Base-by-base conservation (phyloP, 2,113 vertebrate genomes). In the Thinocorus orbignyianus region DNA sequence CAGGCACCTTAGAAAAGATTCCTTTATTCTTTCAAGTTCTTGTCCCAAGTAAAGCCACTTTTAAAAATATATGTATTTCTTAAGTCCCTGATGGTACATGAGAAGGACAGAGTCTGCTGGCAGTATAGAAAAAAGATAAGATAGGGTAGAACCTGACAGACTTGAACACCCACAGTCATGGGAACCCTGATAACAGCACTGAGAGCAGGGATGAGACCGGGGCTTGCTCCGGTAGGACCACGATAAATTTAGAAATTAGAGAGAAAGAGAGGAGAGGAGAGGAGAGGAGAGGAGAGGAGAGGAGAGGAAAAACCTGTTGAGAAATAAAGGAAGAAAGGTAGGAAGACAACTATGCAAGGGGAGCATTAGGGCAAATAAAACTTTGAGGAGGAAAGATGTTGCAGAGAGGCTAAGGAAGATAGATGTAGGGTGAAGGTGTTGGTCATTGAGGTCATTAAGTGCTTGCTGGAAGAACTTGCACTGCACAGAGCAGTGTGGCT, bases 191-290 rank as follows among this genome's bases (percentile, higher is more conserved):
- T 66, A 70, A 57, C 14, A 66, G 83, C 2, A 2, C 73, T 42
- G 42, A 66, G 46, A 79, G 1, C 3, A 3, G 13, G 2, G 1
- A 70, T 55, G 39, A 66, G 46, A 19, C 0, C 5, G 25, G 5
- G 17, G 1, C 13, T 81, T 5, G 1, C 13, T 64, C 14, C 20
- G 68, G n/a, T 23, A 74, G 24, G n/a, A 62, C 6, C 23, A 39
- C 1, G 2, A 37, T 26, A 81, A 46, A 83, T 65, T 16, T 73
- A 81, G 61, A 31, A 14, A 57, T 92, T 90, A 46, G 35, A 68
- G 19, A 70, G 8, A 74, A 22, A n/a, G 54, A 42, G 37, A 81
- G 28, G 5, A 20, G 28, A 10, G n/a, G 54, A 37, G 37, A 81
- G 28, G 4, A 20, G 33, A 10, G n/a, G 54, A 42, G 37, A 77